Base-by-base conservation (phyloP, 2,113 vertebrate genomes). In the Ictidomys tridecemlineatus region DNA sequence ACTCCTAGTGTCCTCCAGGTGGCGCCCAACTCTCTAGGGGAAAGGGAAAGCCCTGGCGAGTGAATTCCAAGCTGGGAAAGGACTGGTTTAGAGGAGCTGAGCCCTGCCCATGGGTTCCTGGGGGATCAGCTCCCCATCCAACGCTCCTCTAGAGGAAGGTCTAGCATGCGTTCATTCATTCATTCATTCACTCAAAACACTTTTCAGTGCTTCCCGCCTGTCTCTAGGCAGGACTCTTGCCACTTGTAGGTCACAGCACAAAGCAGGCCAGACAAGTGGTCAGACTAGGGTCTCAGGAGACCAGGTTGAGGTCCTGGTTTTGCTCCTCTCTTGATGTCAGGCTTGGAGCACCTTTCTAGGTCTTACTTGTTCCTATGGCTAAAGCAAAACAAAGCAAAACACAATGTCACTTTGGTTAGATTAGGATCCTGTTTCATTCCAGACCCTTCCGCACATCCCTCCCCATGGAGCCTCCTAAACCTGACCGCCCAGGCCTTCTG, bases 11-110 rank as follows among this genome's bases (percentile, higher is more conserved):
- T 87, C 98, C 97, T 96, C 93, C 94, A 97, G 98, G 85, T 95
- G 97, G 97, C 73, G 8, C 85, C 85, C 88, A 93, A 70, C 45
- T 97, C 97, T 96, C 97, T 94, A 63, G 89, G 89, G 94, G 94
- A 86, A 83, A 45, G 72, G 77, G 65, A 37, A 37, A 58, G 12
- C 10, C 51, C 18, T 9, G 48, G 42, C 13, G 10, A 85, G 72
- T 7, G 16, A 42, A 94, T 48, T 73, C 48, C 30, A 72, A 22
- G 17, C 56, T 17, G 42, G 80, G n/a, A 16, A 67, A 24, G 28
- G 61, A 11, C 42, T n/a, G 2, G 18, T 76, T 89, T 24, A 24
- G 20, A 70, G 51, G n/a, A 77, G 13, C 73, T 65, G 17, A 24
- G 24, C 53, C 17, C 32, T n/a, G 34, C 45, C 73, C 63, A 0